phyloP scores from a whole-genome alignment of 2,113 vertebrate genomes.

The Nannobrachium achirus region DNA sequence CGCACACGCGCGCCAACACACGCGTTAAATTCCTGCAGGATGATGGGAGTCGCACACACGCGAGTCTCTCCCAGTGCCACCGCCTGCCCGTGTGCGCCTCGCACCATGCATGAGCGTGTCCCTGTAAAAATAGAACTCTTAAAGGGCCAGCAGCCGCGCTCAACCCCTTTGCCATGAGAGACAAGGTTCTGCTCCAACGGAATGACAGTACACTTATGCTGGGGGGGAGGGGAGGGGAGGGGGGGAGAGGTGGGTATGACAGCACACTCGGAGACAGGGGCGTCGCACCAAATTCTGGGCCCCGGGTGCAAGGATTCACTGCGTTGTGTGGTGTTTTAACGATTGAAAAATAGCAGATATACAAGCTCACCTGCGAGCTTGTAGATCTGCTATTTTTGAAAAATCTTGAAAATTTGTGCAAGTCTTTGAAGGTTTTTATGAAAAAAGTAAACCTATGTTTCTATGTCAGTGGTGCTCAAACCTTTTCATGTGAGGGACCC shows the following conservation, averaged over 20 bases:
- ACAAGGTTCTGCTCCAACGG: constrained; percentile 59
- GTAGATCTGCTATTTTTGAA: too few species aligned
- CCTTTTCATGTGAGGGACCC: too few species aligned
- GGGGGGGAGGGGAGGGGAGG: background rate
- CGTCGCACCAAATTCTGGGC: too few species aligned
- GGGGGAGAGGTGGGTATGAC: background rate
- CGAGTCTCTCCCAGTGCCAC: constrained; percentile 67
- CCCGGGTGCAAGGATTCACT: too few species aligned
- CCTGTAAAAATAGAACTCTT: constrained; percentile 83
- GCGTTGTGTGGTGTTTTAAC: too few species aligned
- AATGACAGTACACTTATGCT: constrained; percentile 35
- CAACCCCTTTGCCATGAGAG: constrained; percentile 69
- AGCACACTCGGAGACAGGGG: too few species aligned
- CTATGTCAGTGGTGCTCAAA: too few species aligned
- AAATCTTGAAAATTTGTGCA: too few species aligned
- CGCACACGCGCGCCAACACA: constrained; percentile 20
- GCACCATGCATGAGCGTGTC: constrained; percentile 78
- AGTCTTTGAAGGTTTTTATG: too few species aligned
- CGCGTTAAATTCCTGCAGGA: constrained; percentile 49
- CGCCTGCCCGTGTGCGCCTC: constrained; percentile 67
- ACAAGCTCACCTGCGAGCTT: background rate
- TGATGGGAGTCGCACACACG: constrained; percentile 61
- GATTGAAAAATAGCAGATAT: background rate
- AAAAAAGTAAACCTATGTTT: too few species aligned
- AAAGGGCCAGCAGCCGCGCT: constrained; percentile 75